phyloP scores from a whole-genome alignment of 1,140 invertebrate species.

The Aphelinus atriplicis region DNA sequence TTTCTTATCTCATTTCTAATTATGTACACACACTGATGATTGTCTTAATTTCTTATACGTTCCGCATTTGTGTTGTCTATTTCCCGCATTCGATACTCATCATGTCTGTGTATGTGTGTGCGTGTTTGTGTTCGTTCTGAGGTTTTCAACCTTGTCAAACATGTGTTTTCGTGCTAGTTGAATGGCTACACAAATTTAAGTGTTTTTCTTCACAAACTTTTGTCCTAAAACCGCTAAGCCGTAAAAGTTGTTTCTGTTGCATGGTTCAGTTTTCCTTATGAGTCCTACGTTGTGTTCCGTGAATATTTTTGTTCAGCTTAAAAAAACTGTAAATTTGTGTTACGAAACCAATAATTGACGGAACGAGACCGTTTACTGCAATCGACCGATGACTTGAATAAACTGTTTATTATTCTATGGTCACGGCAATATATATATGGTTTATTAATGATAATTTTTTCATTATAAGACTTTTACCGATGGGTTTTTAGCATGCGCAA shows the following conservation, averaged over 20 bases:
- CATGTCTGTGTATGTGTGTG: conserved; percentile 10
- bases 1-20: neutral
- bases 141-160: conserved; percentile 24
- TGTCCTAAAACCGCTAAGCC: conserved; percentile 37
- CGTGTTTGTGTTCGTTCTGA: neutral
- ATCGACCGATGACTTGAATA: no score
- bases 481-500: conserved; percentile 29
- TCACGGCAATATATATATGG: conserved; percentile 9
- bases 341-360: conserved; percentile 24
- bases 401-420: conserved; percentile 8
- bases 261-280: conserved; percentile 67
- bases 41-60: conserved; percentile 43
- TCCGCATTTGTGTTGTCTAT: conserved; percentile 43
- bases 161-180: conserved; percentile 34
- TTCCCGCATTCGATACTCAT: conserved; percentile 35
- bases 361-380: conserved; percentile 27
- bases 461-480: conserved; percentile 5
- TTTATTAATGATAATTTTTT: conserved; percentile 25
- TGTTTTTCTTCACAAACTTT: conserved; percentile 42
- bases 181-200: conserved; percentile 8
- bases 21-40: conserved; percentile 24
- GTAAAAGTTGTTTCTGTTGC: conserved; percentile 62
- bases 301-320: conserved; percentile 62
- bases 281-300: conserved; percentile 66
- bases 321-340: conserved; percentile 23